A percentile compares a stretch with the other conserved stretches of the same genome.
These are phyloP conservation scores for Heterodera filipjevi DNA, from an alignment of 2,888 invertebrate species.

Conservation along the genomic window DNA sequence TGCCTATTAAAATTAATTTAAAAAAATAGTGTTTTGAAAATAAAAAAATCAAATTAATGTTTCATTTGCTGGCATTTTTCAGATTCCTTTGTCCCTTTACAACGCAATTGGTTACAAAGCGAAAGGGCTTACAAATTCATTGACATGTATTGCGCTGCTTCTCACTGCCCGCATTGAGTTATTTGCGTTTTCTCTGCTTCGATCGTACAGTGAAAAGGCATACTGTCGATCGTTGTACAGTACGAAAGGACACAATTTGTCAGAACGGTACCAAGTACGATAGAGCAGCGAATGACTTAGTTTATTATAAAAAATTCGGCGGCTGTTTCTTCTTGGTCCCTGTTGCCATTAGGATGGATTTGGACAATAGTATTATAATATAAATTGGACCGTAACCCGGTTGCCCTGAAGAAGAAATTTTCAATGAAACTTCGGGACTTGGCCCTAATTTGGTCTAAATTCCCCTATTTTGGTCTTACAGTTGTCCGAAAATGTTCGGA, in stretches of 20 bases:
- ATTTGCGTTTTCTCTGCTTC: not conserved
- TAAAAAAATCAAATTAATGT: not conserved
- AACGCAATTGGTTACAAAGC: not conserved
- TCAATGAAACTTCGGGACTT: too few species aligned
- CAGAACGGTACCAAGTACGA: conserved; percentile 4
- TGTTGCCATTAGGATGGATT: too few species aligned
- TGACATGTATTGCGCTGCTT: not conserved
- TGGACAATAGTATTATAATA: too few species aligned
- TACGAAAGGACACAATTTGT: not conserved
- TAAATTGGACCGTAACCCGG: too few species aligned
- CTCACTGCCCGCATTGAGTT: not conserved
- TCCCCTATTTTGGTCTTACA: not conserved
- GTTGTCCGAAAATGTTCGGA: conserved; percentile 12
- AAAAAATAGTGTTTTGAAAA: not conserved
- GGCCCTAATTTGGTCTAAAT: not conserved
- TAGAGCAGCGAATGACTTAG: not conserved
- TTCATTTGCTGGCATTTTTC: not conserved
- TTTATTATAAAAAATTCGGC: not conserved
- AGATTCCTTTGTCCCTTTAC: not conserved
- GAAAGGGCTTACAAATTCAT: not conserved
- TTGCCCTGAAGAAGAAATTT: too few species aligned
- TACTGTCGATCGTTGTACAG: not conserved
- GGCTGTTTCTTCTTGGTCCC: too few species aligned
- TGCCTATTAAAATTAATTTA: not conserved
- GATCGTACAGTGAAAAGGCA: not conserved